Evolutionary conservation across 2,797 vertebrate species (phyloP), one percentile per base, ranked within the genome.

Genomic region (Erethizon dorsatum): DNA sequence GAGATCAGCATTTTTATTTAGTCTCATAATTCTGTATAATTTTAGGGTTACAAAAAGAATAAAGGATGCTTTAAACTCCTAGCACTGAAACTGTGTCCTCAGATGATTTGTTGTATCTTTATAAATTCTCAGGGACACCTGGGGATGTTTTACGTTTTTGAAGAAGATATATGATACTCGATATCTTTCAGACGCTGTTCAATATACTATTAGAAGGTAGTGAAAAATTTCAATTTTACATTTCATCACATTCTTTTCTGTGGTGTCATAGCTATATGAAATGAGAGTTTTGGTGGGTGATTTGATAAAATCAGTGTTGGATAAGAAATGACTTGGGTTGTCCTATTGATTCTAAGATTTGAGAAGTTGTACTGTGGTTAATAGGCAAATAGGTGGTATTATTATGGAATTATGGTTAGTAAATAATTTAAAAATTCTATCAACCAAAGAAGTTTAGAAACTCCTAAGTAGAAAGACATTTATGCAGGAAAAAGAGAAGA

Each of bases 361-460:
- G 28, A 90, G 52, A 83, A 91, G n/a, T 6, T 10, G 59, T 67
- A 28, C 6, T 77, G 45, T 80, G 37, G 75, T 69, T 31, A 69
- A 52, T 0, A 79, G n/a, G 10, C 28, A 84, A n/a, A 54, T 28
- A 63, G 0, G 0, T 45, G 54, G 28, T 20, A 24, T 71, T 85
- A 41, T 57, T 67, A 78, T 20, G 6, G 52, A 61, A 65, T 47
- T 67, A 20, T 89, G 41, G 8, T 89, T 50, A 84, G 86, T 37
- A 37, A 93, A 56, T 65, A 54, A 56, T 20, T 83, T 83, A 57
- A 71, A n/a, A 13, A 24, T 83, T 4, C 6, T 47, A n/a, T 17
- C 12, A 90, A 69, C 24, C 37, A 92, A 79, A 20, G 37, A 92
- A 65, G 59, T 78, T 67, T 95, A 54, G 28, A 52, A 94, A 85